phyloP scores from a whole-genome alignment of 2,888 invertebrate species.

The Phasia obesa region DNA sequence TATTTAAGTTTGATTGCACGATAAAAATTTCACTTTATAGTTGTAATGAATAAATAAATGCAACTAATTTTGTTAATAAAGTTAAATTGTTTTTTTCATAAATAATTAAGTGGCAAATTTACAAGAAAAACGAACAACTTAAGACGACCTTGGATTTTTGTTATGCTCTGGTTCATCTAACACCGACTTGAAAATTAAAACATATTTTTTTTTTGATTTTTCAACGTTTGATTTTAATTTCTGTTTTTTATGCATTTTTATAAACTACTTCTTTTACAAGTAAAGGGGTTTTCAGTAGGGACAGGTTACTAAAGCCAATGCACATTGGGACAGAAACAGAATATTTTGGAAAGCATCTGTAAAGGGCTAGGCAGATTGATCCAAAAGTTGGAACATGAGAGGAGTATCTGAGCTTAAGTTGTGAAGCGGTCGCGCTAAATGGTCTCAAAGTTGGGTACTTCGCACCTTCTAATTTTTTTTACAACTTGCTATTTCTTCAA shows the following conservation, averaged over 20 bases:
- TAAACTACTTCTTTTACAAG: constrained; percentile 27
- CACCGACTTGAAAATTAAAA: constrained; percentile 50
- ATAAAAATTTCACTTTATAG: constrained; percentile 60
- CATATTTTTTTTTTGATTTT: constrained; percentile 25
- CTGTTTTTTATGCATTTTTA: not conserved
- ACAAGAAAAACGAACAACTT: constrained; percentile 52
- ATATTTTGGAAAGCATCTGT: no score
- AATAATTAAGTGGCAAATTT: constrained; percentile 25
- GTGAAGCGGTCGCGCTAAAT: no score
- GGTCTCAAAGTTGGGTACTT: no score
- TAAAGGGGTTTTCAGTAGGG: not conserved
- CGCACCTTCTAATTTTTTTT: no score
- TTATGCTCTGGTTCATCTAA: constrained; percentile 67
- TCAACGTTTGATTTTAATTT: not conserved
- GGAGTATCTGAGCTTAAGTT: no score
- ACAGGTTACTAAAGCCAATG: no score
- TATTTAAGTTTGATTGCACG: constrained; percentile 39
- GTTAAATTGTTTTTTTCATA: constrained; percentile 20
- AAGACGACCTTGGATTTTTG: constrained; percentile 65
- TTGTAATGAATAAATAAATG: constrained; percentile 31
- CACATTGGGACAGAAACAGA: no score
- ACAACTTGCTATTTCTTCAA: no score
- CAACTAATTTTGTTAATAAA: constrained; percentile 46
- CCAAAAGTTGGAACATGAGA: no score
- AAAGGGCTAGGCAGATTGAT: no score